Percentiles rank a stretch among this genome's conserved stretches.
Evolutionary conservation across 2,888 invertebrate genomes (phyloP).

Genomic region (Cylindroiulus punctatus): DNA sequence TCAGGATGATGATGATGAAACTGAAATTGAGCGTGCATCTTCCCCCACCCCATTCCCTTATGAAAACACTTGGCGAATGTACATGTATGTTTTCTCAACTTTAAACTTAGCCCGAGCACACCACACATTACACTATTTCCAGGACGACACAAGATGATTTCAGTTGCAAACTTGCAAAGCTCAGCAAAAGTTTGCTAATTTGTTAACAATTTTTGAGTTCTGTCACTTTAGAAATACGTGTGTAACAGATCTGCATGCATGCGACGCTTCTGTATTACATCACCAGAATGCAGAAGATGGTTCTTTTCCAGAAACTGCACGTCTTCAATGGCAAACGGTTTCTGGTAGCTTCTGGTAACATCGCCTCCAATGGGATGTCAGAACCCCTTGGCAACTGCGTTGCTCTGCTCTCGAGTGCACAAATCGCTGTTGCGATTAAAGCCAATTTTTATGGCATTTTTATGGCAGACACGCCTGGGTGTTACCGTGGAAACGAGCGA

Average conservation of each 20-base stretch:
- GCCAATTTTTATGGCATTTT: slow-evolving; percentile 28
- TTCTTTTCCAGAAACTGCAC: background rate
- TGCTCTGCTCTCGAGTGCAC: background rate
- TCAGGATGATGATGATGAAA: background rate
- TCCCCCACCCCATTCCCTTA: background rate
- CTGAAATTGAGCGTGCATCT: slow-evolving; percentile 12
- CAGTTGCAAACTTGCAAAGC: too few species aligned
- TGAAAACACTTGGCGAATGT: background rate
- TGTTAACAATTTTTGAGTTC: too few species aligned
- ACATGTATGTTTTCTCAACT: background rate
- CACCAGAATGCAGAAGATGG: too few species aligned
- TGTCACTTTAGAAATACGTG: too few species aligned
- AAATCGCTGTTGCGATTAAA: slow-evolving; percentile 36
- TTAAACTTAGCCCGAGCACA: too few species aligned
- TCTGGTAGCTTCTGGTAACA: background rate
- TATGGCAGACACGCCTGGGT: slow-evolving; percentile 33
- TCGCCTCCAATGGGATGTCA: background rate
- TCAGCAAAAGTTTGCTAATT: too few species aligned
- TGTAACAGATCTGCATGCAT: too few species aligned
- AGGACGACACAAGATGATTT: too few species aligned
- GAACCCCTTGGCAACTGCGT: background rate
- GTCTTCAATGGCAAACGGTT: background rate
- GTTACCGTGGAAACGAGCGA: slow-evolving; percentile 27
- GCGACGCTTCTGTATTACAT: too few species aligned
- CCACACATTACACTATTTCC: too few species aligned